These are phyloP conservation scores for Brachionus koreanus DNA, from an alignment of 1,140 invertebrate species.

Conservation along the genomic window DNA sequence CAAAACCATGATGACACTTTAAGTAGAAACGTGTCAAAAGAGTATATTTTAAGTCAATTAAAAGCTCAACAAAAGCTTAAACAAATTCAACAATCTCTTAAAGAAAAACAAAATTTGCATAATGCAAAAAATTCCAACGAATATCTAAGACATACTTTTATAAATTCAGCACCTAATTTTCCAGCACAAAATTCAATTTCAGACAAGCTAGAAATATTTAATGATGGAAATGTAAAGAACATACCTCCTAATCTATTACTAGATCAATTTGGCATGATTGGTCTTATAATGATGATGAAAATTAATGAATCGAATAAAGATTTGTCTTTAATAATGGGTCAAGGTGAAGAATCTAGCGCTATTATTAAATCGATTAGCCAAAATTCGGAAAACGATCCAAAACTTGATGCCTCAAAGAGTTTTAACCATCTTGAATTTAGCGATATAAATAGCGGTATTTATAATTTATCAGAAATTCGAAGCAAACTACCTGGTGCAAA, in stretches of 20 bases:
- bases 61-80: background rate
- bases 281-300: background rate
- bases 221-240: constrained; percentile 16
- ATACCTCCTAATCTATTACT: background rate
- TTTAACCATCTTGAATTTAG: background rate
- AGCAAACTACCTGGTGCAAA: background rate
- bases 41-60: background rate
- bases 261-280: constrained; percentile 10
- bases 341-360: background rate
- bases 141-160: background rate
- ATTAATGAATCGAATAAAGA: background rate
- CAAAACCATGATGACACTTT: background rate
- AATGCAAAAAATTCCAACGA: background rate
- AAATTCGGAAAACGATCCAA: background rate
- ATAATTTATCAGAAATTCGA: background rate
- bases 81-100: background rate
- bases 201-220: constrained; percentile 4
- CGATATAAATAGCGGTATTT: background rate
- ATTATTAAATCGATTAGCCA: background rate
- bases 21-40: background rate
- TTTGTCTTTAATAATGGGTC: background rate
- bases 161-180: background rate
- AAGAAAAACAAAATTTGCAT: background rate
- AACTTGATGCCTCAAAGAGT: background rate
- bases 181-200: background rate